Conservation (phyloP, 1,140 invertebrate genomes). For the Coelopa frigida region DNA sequence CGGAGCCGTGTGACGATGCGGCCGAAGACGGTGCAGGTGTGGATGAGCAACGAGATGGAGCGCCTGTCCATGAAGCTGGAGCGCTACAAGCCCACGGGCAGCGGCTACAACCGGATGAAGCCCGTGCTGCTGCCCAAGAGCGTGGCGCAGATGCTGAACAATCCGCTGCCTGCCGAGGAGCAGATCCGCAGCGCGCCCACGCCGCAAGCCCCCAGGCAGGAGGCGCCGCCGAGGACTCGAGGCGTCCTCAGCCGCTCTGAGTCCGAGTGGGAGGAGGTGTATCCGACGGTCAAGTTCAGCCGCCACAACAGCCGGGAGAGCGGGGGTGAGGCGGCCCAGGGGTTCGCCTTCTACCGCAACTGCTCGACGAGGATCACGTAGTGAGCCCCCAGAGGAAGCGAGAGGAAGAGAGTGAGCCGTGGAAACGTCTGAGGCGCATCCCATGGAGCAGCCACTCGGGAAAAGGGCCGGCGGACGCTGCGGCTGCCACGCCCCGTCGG, state of each 20-base stretch:
- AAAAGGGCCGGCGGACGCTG: too few relatives aligned
- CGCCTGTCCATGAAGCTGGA: slow-evolving; percentile 31
- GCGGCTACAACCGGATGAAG: slow-evolving; percentile 40
- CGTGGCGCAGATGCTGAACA: slow-evolving; percentile 40
- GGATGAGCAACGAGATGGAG: slow-evolving; percentile 38
- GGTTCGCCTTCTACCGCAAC: slow-evolving; percentile 35
- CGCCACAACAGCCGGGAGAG: slow-evolving; percentile 24
- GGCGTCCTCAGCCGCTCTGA: slow-evolving; percentile 36
- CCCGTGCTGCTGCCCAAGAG: slow-evolving; percentile 37
- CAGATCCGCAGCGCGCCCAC: slow-evolving; percentile 3
- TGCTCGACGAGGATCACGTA: slow-evolving; percentile 37
- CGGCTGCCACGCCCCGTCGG: too few relatives aligned
- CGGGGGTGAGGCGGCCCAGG: slow-evolving; percentile 17
- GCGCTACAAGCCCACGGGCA: slow-evolving; percentile 32
- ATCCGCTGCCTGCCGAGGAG: slow-evolving; percentile 26
- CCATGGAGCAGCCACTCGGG: too few relatives aligned
- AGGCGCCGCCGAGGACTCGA: slow-evolving; percentile 10
- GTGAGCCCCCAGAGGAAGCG: neutral
- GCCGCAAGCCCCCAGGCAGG: neutral
- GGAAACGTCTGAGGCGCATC: too few relatives aligned
- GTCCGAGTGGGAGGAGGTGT: slow-evolving; percentile 38
- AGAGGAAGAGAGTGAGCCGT: too few relatives aligned
- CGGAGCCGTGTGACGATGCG: too few relatives aligned
- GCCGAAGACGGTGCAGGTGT: slow-evolving; percentile 23
- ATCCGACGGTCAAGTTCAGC: slow-evolving; percentile 29